These are phyloP conservation scores for Morone saxatilis DNA, from an alignment of 2,113 vertebrate genomes.

Conservation along the genomic window DNA sequence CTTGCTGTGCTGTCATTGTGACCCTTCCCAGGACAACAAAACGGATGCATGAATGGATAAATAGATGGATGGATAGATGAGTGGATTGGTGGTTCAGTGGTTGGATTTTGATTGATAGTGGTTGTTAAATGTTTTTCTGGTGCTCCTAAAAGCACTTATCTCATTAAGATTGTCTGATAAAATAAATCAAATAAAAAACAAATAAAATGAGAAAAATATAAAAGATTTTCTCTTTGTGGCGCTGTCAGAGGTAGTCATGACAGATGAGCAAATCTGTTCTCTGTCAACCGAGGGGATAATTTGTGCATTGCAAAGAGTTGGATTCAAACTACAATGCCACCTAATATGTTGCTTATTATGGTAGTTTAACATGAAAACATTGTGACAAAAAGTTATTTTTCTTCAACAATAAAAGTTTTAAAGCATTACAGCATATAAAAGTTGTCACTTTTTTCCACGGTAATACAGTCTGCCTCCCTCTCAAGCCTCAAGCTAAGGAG, in stretches of 20 bases:
- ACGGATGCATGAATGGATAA: neutral
- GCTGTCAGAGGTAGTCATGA: neutral
- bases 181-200: neutral
- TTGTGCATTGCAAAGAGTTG: constrained; percentile 6
- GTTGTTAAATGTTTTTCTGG: neutral
- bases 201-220: constrained; percentile 1
- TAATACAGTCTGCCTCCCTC: constrained; percentile 27
- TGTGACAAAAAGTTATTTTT: constrained; percentile 9
- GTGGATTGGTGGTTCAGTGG: constrained; percentile 3
- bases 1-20: neutral
- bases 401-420: neutral
- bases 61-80: neutral
- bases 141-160: constrained; percentile 14
- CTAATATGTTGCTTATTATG: constrained; percentile 9
- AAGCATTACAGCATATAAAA: neutral
- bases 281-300: constrained; percentile 7
- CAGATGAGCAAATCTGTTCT: constrained; percentile 23
- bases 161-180: constrained; percentile 6
- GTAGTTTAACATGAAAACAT: constrained; percentile 12
- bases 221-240: neutral
- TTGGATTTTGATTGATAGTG: constrained; percentile 13
- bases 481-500: constrained; percentile 66
- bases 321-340: neutral
- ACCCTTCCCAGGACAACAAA: neutral
- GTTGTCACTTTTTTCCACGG: neutral